These are phyloP conservation scores for Ceyx cyanopectus DNA, from an alignment of 2,113 vertebrate species.

Conservation along the genomic window DNA sequence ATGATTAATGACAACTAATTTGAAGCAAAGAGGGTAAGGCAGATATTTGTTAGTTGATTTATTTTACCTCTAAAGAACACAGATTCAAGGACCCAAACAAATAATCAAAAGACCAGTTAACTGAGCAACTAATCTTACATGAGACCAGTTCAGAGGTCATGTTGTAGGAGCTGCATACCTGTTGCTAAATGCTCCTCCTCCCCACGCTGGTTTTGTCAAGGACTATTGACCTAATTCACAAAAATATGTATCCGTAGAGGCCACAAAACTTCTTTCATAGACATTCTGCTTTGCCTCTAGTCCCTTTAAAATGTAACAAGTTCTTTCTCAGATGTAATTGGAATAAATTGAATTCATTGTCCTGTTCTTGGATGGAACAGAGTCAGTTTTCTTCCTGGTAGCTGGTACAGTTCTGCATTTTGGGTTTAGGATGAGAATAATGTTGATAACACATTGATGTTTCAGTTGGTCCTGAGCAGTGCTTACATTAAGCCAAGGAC, in stretches of 20 bases:
- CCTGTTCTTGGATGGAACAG: neutral
- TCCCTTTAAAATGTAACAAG: slow-evolving; percentile 4
- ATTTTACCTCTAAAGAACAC: neutral
- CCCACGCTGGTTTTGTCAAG: neutral
- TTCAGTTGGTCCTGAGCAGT: neutral
- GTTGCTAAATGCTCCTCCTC: neutral
- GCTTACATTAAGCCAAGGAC: neutral
- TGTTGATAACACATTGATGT: neutral
- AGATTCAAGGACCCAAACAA: neutral
- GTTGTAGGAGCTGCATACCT: neutral
- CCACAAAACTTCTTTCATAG: neutral
- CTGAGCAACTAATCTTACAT: neutral
- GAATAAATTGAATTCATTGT: neutral
- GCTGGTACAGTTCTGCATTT: neutral
- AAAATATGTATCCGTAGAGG: neutral
- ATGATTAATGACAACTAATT: neutral
- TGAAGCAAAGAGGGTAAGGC: neutral
- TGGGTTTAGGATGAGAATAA: neutral
- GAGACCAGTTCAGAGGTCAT: neutral
- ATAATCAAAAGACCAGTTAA: neutral
- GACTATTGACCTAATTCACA: neutral
- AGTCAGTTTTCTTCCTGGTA: neutral
- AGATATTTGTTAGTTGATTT: neutral
- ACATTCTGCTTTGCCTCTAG: neutral
- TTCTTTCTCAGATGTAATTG: neutral